phyloP scores from a whole-genome alignment of 2,888 invertebrate species.

The Plemyria rubiginata region DNA sequence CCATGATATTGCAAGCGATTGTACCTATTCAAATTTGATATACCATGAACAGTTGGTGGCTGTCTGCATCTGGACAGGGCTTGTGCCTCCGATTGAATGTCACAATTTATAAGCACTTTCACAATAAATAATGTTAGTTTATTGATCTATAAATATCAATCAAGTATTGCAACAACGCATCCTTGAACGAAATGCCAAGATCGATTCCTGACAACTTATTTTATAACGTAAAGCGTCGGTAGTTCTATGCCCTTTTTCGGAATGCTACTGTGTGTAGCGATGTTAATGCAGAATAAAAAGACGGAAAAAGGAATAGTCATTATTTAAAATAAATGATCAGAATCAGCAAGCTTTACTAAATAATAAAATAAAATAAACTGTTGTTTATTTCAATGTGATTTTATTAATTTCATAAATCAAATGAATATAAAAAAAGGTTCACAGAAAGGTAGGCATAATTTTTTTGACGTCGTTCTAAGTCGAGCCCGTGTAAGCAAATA shows the following conservation, averaged over 20 bases:
- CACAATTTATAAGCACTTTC: slow-evolving; percentile 11
- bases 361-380: too few relatives aligned
- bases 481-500: too few relatives aligned
- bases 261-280: slow-evolving; percentile 50
- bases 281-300: background rate
- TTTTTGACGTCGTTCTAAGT: too few relatives aligned
- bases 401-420: too few relatives aligned
- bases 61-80: background rate
- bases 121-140: slow-evolving; percentile 26
- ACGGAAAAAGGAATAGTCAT: background rate
- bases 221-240: slow-evolving; percentile 67
- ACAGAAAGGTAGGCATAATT: too few relatives aligned
- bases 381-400: too few relatives aligned
- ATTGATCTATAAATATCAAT: slow-evolving; percentile 28
- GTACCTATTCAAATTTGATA: background rate
- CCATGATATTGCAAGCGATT: too few relatives aligned
- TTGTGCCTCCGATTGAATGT: background rate
- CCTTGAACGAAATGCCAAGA: slow-evolving; percentile 75
- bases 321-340: background rate
- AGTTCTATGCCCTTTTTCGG: slow-evolving; percentile 73
- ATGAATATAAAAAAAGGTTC: too few relatives aligned
- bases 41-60: background rate
- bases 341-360: too few relatives aligned
- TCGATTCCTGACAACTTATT: slow-evolving; percentile 68
- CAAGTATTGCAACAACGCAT: slow-evolving; percentile 38